These are phyloP conservation scores for Maconellicoccus hirsutus DNA, from an alignment of 1,140 invertebrate species.

Conservation along the genomic window DNA sequence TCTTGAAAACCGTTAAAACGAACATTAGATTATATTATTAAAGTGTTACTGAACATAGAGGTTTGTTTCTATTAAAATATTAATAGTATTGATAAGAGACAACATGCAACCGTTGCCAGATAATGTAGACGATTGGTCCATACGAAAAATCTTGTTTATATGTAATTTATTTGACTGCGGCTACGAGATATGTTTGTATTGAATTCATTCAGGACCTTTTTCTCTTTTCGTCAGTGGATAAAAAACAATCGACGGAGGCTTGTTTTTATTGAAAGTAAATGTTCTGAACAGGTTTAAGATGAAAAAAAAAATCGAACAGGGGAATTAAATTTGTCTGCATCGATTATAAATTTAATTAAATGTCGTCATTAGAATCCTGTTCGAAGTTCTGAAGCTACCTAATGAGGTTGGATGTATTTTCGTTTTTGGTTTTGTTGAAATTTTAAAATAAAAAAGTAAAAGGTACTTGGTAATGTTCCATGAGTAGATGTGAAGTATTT, in stretches of 20 bases:
- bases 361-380: neutral
- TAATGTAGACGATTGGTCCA: slow-evolving; percentile 7
- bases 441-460: too few relatives aligned
- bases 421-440: too few relatives aligned
- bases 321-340: neutral
- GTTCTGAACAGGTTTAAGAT: neutral
- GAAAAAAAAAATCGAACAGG: neutral
- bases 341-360: slow-evolving; percentile 1
- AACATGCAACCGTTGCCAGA: slow-evolving; percentile 1
- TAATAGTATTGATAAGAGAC: slow-evolving; percentile 9
- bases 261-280: neutral
- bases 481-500: too few relatives aligned
- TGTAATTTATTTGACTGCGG: neutral
- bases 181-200: neutral
- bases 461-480: too few relatives aligned
- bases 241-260: neutral
- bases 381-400: too few relatives aligned
- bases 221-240: neutral
- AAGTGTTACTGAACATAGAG: slow-evolving; percentile 2
- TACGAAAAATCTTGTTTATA: slow-evolving; percentile 1
- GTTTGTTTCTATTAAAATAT: slow-evolving; percentile 10
- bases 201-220: neutral
- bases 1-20: neutral
- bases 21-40: neutral
- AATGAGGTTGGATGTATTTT: too few relatives aligned